A percentile compares a stretch with the other conserved stretches of the same genome.
Evolutionary conservation across 2,888 invertebrate genomes (phyloP).

Genomic region (Synergus itoensis): DNA sequence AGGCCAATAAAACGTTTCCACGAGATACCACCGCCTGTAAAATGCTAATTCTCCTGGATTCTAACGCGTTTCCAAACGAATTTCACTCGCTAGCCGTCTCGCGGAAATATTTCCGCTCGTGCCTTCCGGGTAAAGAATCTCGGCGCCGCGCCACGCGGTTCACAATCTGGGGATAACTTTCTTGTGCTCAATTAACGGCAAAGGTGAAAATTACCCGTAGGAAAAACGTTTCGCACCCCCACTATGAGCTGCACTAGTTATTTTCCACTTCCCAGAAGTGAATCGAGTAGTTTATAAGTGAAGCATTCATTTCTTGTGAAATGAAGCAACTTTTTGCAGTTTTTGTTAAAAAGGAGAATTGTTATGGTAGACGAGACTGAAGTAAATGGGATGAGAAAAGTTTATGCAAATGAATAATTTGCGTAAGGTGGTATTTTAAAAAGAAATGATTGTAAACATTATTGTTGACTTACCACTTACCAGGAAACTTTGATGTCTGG

Average conservation of each 20-base stretch:
- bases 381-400: neutral
- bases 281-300: conserved; percentile 12
- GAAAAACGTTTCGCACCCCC: neutral
- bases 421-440: no score
- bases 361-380: no score
- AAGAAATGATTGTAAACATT: no score
- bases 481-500: no score
- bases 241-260: neutral
- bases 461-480: no score
- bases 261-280: conserved; percentile 26
- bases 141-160: neutral
- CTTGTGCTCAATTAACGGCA: conserved; percentile 1
- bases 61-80: conserved; percentile 69
- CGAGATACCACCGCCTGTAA: conserved; percentile 69
- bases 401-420: neutral
- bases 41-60: conserved; percentile 72
- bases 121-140: conserved; percentile 32
- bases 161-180: conserved; percentile 23
- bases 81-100: conserved; percentile 62
- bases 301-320: conserved; percentile 3
- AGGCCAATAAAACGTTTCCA: conserved; percentile 74
- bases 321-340: neutral
- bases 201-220: conserved; percentile 28
- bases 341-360: neutral
- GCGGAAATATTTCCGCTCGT: conserved; percentile 64